Base-by-base conservation (phyloP, 2,797 vertebrate genomes). In the Okamejei kenojei region DNA sequence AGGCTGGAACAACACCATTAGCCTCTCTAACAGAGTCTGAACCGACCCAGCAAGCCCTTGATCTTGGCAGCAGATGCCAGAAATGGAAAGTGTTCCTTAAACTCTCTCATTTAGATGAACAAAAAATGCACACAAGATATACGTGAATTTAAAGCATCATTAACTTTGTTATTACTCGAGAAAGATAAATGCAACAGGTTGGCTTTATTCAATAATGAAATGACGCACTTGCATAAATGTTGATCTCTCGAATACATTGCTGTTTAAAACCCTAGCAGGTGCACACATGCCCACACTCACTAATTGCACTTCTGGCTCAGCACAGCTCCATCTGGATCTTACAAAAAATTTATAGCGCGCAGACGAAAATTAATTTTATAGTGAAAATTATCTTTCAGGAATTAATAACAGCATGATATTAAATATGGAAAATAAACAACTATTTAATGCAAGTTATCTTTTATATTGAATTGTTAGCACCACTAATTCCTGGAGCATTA, bases 251-350 rank as follows among this genome's bases (percentile, higher is more conserved):
- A 58, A 74, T 54, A 76, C 38, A 23, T 92, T 45, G 23, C 38
- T 92, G 65, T 38, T 76, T 58, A 26, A 92, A 74, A 26, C 90
- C 90, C 65, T 15, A 74, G 32, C 35, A 54, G 68, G 11, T 74
- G 65, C 90, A 74, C 38, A 29, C 35, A 91, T 74, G 35, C 35
- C 35, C 90, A 74, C 4, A 68, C 35, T 91, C 35, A 29, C 35
- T 73, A 54, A 54, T 29, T 91, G 90, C 54, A 45, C 10, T 29
- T 92, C 76, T 58, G 68, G 90, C 90, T 54, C 38, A 76, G 26
- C 35, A 26, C 90, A 92, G 71, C 71, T 76, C 90, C 90, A 92
- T 76, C 68, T 76, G 71, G 73, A 73, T 88, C 17, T 35, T 21
- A 68, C 63, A 54, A 92, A 92, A 68, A 35, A 32, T 35, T 86